Conservation (phyloP, 2,113 vertebrate genomes). For the Lampris megalopsis region DNA sequence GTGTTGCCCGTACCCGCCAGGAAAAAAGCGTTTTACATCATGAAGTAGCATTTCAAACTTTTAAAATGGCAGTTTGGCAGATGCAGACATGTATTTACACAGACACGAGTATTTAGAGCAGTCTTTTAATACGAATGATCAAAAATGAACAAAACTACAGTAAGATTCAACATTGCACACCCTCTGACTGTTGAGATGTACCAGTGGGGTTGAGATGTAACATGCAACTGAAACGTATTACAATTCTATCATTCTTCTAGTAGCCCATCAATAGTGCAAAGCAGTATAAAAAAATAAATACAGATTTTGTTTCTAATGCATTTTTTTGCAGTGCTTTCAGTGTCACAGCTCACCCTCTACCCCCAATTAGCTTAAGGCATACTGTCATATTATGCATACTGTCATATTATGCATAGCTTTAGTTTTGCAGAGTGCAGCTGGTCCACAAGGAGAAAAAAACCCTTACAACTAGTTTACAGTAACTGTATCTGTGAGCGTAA, state of each 20-base stretch:
- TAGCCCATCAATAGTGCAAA: slow-evolving; percentile 1
- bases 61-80: too few relatives aligned
- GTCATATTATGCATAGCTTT: background rate
- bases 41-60: too few relatives aligned
- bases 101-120: background rate
- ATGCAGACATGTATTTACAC: background rate
- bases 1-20: too few relatives aligned
- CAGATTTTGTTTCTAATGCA: slow-evolving; percentile 18
- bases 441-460: background rate
- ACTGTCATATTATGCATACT: too few relatives aligned
- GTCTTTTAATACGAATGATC: background rate
- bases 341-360: background rate
- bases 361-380: slow-evolving; percentile 3
- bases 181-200: background rate
- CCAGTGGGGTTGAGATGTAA: background rate
- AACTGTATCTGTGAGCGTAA: background rate
- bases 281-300: background rate
- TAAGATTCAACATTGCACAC: background rate
- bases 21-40: too few relatives aligned
- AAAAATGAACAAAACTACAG: background rate
- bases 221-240: slow-evolving; percentile 1
- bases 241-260: background rate
- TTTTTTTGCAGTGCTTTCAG: background rate
- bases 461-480: background rate
- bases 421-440: slow-evolving; percentile 4